Conservation (phyloP, 2,113 vertebrate genomes). For the Hippoglossus stenolepis region DNA sequence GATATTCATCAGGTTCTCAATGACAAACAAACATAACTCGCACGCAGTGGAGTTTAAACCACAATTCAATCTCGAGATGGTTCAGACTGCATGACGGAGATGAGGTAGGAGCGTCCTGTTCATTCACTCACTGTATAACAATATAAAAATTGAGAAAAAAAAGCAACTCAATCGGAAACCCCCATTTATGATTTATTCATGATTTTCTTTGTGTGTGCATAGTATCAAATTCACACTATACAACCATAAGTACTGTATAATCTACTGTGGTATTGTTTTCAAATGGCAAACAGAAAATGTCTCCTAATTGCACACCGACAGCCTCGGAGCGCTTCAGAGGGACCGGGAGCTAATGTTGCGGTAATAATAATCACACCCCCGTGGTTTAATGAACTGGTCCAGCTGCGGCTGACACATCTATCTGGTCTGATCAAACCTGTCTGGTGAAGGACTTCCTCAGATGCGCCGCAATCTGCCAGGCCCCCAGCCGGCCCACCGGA, state of each 20-base stretch:
- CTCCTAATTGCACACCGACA: constrained; percentile 20
- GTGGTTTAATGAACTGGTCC: constrained; percentile 54
- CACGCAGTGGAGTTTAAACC: constrained; percentile 1
- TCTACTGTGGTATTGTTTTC: constrained; percentile 9
- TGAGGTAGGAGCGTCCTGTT: neutral
- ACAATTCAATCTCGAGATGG: neutral
- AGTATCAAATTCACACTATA: neutral
- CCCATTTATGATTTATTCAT: neutral
- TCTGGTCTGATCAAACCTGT: constrained; percentile 41
- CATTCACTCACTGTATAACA: neutral
- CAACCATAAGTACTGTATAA: neutral
- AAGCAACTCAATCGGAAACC: neutral
- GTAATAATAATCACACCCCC: constrained; percentile 51
- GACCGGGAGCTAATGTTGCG: constrained; percentile 31
- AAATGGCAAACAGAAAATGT: constrained; percentile 21
- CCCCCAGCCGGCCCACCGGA: neutral
- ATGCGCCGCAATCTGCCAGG: constrained; percentile 4
- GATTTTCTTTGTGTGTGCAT: neutral
- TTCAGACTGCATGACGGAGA: neutral
- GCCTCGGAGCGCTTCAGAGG: constrained; percentile 13
- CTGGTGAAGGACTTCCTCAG: constrained; percentile 29
- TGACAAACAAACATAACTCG: constrained; percentile 26
- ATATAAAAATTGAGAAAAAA: neutral
- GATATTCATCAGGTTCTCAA: constrained; percentile 31
- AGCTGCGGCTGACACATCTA: constrained; percentile 44